Conservation (phyloP, 2,888 invertebrate species). For the Pyrocoelia pectoralis region DNA sequence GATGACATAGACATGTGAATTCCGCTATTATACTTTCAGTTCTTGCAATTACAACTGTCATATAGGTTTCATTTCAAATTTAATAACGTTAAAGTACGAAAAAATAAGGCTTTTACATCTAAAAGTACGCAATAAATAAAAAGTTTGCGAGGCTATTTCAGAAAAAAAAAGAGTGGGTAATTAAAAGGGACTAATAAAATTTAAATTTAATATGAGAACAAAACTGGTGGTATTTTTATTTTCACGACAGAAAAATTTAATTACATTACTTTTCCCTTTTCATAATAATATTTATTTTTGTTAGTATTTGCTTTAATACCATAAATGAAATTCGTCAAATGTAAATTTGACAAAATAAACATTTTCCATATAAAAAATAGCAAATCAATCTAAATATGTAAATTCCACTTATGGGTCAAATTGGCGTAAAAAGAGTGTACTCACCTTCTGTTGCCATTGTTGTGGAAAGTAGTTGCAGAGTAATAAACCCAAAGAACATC, state of each 20-base stretch:
- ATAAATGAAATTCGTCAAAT: not conserved
- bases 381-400: not conserved
- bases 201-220: too few species aligned
- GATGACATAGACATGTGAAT: too few species aligned
- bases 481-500: not conserved
- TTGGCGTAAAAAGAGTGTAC: not conserved
- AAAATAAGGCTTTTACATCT: too few species aligned
- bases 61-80: too few species aligned
- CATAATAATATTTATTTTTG: not conserved
- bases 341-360: not conserved
- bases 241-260: not conserved
- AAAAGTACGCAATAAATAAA: too few species aligned
- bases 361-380: too few species aligned
- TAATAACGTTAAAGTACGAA: too few species aligned
- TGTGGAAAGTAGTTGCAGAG: not conserved
- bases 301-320: not conserved
- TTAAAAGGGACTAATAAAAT: too few species aligned
- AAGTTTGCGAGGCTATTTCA: too few species aligned
- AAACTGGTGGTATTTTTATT: not conserved
- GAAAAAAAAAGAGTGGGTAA: too few species aligned
- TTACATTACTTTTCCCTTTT: not conserved
- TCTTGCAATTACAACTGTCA: too few species aligned
- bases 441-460: not conserved
- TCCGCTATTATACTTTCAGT: too few species aligned
- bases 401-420: not conserved